Base-by-base conservation (phyloP, 2,797 vertebrate species). In the Eospalax fontanierii region DNA sequence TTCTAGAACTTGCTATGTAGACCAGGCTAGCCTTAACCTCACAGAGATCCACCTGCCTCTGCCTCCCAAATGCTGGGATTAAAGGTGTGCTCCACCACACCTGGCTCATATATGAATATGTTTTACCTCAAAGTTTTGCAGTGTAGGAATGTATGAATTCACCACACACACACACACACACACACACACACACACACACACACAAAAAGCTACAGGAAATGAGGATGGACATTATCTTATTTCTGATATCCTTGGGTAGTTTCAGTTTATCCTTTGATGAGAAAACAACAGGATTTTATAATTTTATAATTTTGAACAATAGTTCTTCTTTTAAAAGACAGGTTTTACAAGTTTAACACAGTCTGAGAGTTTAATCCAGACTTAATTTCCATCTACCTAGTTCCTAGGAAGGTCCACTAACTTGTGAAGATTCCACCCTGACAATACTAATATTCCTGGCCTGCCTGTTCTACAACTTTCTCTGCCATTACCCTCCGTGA, bases 321-420 rank as follows among this genome's bases (percentile, higher is more conserved):
- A 59, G 40, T 40, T 94, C 86, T 94, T 94, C 80, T 50, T 89
- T 94, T 96, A 95, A 54, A 30, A 79, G 84, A 95, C 84, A 46
- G 24, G 73, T 40, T 80, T 96, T 70, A 94, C 87, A 11, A 73
- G 5, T 19, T 93, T 61, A 87, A 66, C 11, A 43, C 83, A 89
- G 74, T 95, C 89, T 82, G 78, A 93, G 75, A 94, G 68, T 94
- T 90, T 96, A 95, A 95, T 92, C 28, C 33, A 84, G 82, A 54
- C 30, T 79, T 88, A 81, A 89, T 92, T 50, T 43, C n/a, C 38
- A 76, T 50, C 75, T 80, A 16, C 57, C 59, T 94, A 73, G 24
- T 61, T 93, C 74, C 15, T 70, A 59, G 35, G 70, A 79, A 92
- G 28, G 24, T 26, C 57, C 87, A 74, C 4, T 75, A 68, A 68